Conservation (phyloP, 2,888 invertebrate species). For the Cheilosia impressa region DNA sequence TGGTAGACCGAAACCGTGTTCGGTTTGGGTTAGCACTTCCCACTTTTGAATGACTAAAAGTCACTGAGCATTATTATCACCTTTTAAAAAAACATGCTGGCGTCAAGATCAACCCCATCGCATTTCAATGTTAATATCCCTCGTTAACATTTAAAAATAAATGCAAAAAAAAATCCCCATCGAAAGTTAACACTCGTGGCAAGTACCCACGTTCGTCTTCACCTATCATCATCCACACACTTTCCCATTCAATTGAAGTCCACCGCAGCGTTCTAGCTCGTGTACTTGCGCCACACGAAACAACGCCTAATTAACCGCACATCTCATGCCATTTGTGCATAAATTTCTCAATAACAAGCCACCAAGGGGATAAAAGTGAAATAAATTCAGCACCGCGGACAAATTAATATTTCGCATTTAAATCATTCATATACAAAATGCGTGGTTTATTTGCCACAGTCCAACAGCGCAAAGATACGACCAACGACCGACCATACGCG, state of each 20-base stretch:
- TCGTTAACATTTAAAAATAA: too few species aligned
- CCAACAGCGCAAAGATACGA: constrained; percentile 34
- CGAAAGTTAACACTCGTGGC: too few species aligned
- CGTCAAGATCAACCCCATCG: too few species aligned
- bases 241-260: constrained; percentile 45
- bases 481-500: constrained; percentile 1
- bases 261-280: constrained; percentile 21
- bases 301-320: constrained; percentile 51
- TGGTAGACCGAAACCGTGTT: too few species aligned
- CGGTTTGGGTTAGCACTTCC: too few species aligned
- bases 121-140: too few species aligned
- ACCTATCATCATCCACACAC: constrained; percentile 41
- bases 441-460: constrained; percentile 45
- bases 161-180: too few species aligned
- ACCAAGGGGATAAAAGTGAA: constrained; percentile 37
- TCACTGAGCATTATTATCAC: too few species aligned
- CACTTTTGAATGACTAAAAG: too few species aligned
- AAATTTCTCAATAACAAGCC: constrained; percentile 54
- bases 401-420: constrained; percentile 63
- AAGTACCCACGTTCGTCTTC: constrained; percentile 26
- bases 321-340: constrained; percentile 62
- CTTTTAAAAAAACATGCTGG: too few species aligned
- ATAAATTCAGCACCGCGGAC: constrained; percentile 45
- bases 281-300: constrained; percentile 49
- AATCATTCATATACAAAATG: constrained; percentile 49